Conservation (phyloP, 2,888 invertebrate genomes). For the Pelosia muscerda region DNA sequence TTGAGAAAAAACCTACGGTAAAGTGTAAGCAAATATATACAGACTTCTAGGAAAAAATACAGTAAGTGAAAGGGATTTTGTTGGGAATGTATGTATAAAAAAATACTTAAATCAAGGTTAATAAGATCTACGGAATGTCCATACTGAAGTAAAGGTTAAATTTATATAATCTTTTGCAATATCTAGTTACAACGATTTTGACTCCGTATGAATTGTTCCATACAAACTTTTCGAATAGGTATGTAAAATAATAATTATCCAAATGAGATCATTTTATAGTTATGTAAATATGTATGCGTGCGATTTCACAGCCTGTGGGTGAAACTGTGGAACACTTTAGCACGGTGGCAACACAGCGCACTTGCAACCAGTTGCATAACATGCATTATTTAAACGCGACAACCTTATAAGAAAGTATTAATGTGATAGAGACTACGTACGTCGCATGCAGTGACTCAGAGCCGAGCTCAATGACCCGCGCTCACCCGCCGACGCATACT, state of each 20-base stretch:
- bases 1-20: slow-evolving; percentile 31
- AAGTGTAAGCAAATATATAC: slow-evolving; percentile 21
- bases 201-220: slow-evolving; percentile 21
- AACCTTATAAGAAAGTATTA: slow-evolving; percentile 85
- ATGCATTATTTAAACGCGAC: slow-evolving; percentile 84
- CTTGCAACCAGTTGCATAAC: slow-evolving; percentile 84
- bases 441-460: slow-evolving; percentile 80
- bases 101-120: slow-evolving; percentile 38
- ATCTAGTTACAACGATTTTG: slow-evolving; percentile 7
- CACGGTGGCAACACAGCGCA: slow-evolving; percentile 69
- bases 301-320: slow-evolving; percentile 47
- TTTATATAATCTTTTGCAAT: slow-evolving; percentile 14
- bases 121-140: slow-evolving; percentile 20
- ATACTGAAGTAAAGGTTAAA: slow-evolving; percentile 21
- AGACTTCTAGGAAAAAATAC: slow-evolving; percentile 45
- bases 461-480: slow-evolving; percentile 78
- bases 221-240: slow-evolving; percentile 20
- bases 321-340: slow-evolving; percentile 59
- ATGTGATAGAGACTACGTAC: slow-evolving; percentile 80
- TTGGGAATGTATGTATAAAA: slow-evolving; percentile 36
- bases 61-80: slow-evolving; percentile 39
- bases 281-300: slow-evolving; percentile 30
- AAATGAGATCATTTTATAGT: slow-evolving; percentile 43
- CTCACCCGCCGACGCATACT: slow-evolving; percentile 75
- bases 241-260: slow-evolving; percentile 38